Conservation (phyloP, 2,113 vertebrate genomes). For the Phaethon lepturus region DNA sequence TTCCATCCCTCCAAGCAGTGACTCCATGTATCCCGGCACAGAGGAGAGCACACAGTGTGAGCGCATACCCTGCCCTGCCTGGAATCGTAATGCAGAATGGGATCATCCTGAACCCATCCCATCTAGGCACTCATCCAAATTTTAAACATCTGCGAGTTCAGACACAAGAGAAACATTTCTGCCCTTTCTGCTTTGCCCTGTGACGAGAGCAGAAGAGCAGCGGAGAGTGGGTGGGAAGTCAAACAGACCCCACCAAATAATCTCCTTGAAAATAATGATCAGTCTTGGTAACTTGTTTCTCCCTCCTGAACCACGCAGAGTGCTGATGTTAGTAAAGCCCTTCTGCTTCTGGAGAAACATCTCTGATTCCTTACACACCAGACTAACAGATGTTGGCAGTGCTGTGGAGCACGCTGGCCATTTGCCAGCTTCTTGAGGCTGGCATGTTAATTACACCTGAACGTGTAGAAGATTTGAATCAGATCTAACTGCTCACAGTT, state of each 20-base stretch:
- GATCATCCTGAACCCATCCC: slow-evolving; percentile 45
- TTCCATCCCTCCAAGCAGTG: not conserved
- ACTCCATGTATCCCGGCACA: not conserved
- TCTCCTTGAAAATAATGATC: not conserved
- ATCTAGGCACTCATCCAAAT: slow-evolving; percentile 22
- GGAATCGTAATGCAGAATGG: slow-evolving; percentile 8
- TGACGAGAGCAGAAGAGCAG: not conserved
- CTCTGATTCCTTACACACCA: not conserved
- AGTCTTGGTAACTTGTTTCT: not conserved
- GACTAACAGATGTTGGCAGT: not conserved
- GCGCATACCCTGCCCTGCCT: not conserved
- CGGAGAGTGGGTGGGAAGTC: slow-evolving; percentile 7
- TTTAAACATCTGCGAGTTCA: slow-evolving; percentile 14
- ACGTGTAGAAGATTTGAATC: not conserved
- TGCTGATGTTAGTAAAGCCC: not conserved
- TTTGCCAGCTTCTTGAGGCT: slow-evolving; percentile 8
- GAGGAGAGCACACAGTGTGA: not conserved
- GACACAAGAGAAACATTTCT: slow-evolving; percentile 37
- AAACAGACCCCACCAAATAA: not conserved
- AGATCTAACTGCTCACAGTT: not conserved
- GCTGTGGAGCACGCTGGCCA: not conserved
- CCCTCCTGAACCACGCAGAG: not conserved
- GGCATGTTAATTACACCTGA: slow-evolving; percentile 10
- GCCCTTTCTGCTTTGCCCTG: slow-evolving; percentile 16
- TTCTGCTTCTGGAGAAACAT: not conserved